These are phyloP conservation scores for Gerris lacustris DNA, from an alignment of 2,888 invertebrate genomes.

Conservation along the genomic window DNA sequence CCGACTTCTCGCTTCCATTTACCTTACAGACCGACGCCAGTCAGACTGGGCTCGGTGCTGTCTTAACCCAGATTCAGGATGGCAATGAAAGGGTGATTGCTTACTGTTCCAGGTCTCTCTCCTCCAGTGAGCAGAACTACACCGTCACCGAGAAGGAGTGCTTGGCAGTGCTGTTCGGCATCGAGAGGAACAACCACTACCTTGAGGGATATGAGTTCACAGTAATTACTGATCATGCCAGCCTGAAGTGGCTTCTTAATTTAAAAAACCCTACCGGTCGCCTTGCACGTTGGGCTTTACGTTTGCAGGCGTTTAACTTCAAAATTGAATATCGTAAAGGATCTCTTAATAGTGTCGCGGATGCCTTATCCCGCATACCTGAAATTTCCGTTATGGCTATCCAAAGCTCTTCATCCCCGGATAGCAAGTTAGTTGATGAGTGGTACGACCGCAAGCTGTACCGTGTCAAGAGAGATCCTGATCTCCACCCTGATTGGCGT, in stretches of 20 bases:
- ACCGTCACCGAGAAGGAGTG: constrained; percentile 29
- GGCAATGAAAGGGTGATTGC: constrained; percentile 14
- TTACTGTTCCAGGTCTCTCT: constrained; percentile 6
- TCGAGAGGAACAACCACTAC: constrained; percentile 28
- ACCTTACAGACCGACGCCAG: constrained; percentile 9
- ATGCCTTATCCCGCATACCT: not conserved
- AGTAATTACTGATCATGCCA: constrained; percentile 30
- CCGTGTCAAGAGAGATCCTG: not conserved
- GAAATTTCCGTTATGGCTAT: too few species aligned
- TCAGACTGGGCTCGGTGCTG: constrained; percentile 9
- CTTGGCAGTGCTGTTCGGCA: constrained; percentile 27
- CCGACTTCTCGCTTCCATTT: constrained; percentile 2
- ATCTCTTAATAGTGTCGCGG: not conserved
- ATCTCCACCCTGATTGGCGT: not conserved
- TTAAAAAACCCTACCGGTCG: not conserved
- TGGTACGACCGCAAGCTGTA: not conserved
- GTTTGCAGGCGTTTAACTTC: not conserved
- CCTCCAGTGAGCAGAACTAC: constrained; percentile 23
- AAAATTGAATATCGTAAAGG: not conserved
- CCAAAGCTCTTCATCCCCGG: too few species aligned
- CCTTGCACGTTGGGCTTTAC: not conserved
- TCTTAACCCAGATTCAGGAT: constrained; percentile 11
- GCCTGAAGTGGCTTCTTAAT: constrained; percentile 2
- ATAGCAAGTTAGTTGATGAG: not conserved
- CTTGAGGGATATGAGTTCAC: constrained; percentile 29